Base-by-base conservation (phyloP, 2,797 vertebrate genomes). In the Sebastes iracundus region DNA sequence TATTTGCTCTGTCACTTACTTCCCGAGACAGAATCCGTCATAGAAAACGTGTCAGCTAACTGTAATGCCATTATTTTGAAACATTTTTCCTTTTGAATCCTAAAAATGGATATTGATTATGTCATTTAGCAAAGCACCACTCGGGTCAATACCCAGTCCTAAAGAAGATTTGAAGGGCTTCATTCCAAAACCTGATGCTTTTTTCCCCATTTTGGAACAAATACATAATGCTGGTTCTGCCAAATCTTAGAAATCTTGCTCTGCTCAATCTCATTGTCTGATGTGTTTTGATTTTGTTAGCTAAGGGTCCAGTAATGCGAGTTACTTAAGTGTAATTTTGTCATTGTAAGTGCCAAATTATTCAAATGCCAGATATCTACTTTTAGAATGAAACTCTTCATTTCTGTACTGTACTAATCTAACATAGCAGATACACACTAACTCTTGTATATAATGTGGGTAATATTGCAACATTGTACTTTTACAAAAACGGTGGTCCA, bases 341-440 rank as follows among this genome's bases (percentile, higher is more conserved):
- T 56, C 32, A 46, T 70, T 10, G 6, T 11, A 28, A 14, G 13
- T 22, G 6, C 22, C 18, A 32, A n/a, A 70, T 59, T 49, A 49
- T 75, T 72, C 4, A 76, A 53, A 59, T 32, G 16, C 4, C 58
- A 66, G 65, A 55, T 71, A 52, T 72, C 52, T 72, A 2, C 53
- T 72, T 70, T 85, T 73, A 42, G 76, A 85, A 84, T 79, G 62
- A 80, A 87, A 79, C 68, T 53, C 74, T 70, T 84, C 38, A 77
- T 46, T 72, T 63, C 25, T 64, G 49, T 64, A 67, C 25, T 79
- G 28, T 27, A 68, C 69, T 84, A 82, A 56, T 77, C 67, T 86
- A 84, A 87, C 66, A 84, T 68, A 25, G 58, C 58, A 77, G 63
- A 67, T 64, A 67, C 28, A 83, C 32, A 74, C 55, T 69, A 22